These are phyloP conservation scores for Cyaniris semiargus DNA, from an alignment of 2,888 invertebrate species.

Conservation along the genomic window DNA sequence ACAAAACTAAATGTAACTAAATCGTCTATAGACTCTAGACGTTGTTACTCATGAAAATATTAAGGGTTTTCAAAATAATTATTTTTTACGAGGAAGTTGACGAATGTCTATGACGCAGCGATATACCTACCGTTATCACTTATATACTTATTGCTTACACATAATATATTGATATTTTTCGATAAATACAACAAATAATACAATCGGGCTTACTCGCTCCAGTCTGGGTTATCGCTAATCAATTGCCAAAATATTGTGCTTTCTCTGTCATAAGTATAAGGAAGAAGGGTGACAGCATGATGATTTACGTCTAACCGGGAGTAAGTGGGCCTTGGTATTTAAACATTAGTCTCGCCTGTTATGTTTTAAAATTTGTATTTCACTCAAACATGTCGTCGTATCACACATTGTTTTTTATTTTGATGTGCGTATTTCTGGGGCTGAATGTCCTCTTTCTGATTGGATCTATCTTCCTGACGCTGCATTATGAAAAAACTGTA, in stretches of 20 bases:
- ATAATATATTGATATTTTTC: constrained; percentile 17
- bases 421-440: constrained; percentile 29
- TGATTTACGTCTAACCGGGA: neutral
- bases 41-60: too few species aligned
- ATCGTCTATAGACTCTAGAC: too few species aligned
- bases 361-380: neutral
- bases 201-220: neutral
- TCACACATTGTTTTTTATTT: constrained; percentile 26
- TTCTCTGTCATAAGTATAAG: neutral
- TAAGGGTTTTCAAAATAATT: neutral
- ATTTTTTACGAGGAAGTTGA: neutral
- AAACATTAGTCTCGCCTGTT: neutral
- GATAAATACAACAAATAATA: constrained; percentile 8
- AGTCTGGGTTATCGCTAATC: neutral
- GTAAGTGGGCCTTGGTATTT: neutral
- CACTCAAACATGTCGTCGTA: constrained; percentile 24
- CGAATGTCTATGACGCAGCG: neutral
- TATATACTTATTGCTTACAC: constrained; percentile 6
- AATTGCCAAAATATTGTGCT: neutral
- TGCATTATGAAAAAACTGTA: constrained; percentile 31
- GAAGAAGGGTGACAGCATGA: neutral
- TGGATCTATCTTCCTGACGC: constrained; percentile 19
- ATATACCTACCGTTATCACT: neutral
- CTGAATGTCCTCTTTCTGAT: constrained; percentile 29
- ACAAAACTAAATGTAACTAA: too few species aligned